Evolutionary conservation across 1,140 invertebrate species (phyloP).

Genomic region (Himalopsyche phryganea): DNA sequence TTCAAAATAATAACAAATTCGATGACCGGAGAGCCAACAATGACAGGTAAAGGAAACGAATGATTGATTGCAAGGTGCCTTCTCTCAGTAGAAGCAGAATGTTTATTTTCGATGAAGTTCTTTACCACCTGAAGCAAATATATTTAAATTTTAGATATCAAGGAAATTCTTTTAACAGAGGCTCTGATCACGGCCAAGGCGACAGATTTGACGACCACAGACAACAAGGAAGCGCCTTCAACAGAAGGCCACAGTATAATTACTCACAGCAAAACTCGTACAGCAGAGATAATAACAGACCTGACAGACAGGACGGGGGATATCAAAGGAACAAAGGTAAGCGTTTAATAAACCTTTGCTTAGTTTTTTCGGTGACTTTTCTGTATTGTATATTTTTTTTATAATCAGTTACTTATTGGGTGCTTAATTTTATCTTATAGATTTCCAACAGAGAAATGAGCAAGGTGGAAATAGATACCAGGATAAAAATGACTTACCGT

Average conservation of each 20-base stretch:
- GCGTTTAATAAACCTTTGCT: too few relatives aligned
- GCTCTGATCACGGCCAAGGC: too few relatives aligned
- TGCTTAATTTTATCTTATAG: slow-evolving; percentile 5
- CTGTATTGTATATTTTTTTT: too few relatives aligned
- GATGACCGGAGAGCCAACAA: slow-evolving; percentile 8
- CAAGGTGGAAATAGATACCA: slow-evolving; percentile 21
- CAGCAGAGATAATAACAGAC: not conserved
- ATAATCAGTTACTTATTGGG: too few relatives aligned
- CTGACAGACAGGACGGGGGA: not conserved
- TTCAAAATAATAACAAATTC: slow-evolving; percentile 4
- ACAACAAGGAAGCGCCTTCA: too few relatives aligned
- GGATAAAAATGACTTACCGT: slow-evolving; percentile 10
- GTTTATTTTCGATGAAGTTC: not conserved
- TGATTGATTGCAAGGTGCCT: not conserved
- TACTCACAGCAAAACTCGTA: too few relatives aligned
- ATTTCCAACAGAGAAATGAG: slow-evolving; percentile 16
- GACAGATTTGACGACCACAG: too few relatives aligned
- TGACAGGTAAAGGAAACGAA: not conserved
- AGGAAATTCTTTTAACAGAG: too few relatives aligned
- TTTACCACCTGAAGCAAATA: too few relatives aligned
- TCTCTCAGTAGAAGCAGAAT: not conserved
- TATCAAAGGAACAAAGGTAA: slow-evolving; percentile 1
- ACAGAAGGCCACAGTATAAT: too few relatives aligned
- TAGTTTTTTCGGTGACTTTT: too few relatives aligned
- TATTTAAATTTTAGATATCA: too few relatives aligned